phyloP scores from a whole-genome alignment of 2,888 invertebrate genomes.

The Aspidiotus destructor region DNA sequence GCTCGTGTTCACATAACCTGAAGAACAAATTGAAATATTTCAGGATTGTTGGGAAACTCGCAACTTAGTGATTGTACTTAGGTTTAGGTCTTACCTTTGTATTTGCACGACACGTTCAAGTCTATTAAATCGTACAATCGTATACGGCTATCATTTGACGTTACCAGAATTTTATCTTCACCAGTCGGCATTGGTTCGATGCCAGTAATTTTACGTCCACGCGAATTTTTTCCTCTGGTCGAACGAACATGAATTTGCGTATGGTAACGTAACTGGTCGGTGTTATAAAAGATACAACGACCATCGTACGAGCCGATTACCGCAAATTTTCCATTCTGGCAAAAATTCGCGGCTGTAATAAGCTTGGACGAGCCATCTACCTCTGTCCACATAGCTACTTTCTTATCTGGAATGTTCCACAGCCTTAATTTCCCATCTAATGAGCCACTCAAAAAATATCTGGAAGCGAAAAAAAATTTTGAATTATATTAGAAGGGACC shows the following conservation, averaged over 20 bases:
- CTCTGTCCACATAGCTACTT: slow-evolving; percentile 96
- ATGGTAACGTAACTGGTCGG: slow-evolving; percentile 95
- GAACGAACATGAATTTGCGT: slow-evolving; percentile 95
- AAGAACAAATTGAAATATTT: neutral
- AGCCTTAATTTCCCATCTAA: slow-evolving; percentile 94
- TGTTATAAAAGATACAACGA: slow-evolving; percentile 94
- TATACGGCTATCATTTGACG: slow-evolving; percentile 95
- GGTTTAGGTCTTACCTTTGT: slow-evolving; percentile 50
- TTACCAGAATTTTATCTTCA: slow-evolving; percentile 90
- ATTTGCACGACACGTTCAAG: slow-evolving; percentile 88
- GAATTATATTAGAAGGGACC: neutral
- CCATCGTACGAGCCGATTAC: slow-evolving; percentile 98
- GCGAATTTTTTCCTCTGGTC: slow-evolving; percentile 88
- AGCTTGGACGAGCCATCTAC: slow-evolving; percentile 87
- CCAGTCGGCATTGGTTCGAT: slow-evolving; percentile 87
- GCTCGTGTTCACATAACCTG: slow-evolving; percentile 75
- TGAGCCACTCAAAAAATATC: slow-evolving; percentile 88
- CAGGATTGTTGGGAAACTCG: too few relatives aligned
- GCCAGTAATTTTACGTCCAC: slow-evolving; percentile 90
- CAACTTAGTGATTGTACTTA: neutral
- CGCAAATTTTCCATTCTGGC: slow-evolving; percentile 88
- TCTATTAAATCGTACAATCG: slow-evolving; percentile 91
- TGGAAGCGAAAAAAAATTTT: neutral
- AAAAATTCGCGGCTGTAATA: slow-evolving; percentile 95
- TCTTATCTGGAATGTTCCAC: slow-evolving; percentile 99